phyloP scores from a whole-genome alignment of 2,113 vertebrate genomes.

The Sinocyclocheilus rhinocerous region DNA sequence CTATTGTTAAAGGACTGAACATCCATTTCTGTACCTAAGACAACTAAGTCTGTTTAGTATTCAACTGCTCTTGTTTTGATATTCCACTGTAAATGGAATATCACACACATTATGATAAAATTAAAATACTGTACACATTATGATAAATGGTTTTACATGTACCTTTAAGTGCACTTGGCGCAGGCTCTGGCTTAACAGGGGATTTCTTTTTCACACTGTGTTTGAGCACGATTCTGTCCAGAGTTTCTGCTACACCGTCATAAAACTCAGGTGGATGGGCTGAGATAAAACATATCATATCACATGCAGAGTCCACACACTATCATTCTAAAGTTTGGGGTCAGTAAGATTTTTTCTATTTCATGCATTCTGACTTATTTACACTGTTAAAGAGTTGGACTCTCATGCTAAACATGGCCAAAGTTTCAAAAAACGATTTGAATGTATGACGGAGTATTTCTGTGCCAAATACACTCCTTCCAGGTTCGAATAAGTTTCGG shows the following conservation, averaged over 20 bases:
- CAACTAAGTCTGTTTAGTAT: not conserved
- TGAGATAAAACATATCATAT: constrained; percentile 38
- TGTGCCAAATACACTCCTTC: too few relatives aligned
- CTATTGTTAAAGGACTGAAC: constrained; percentile 9
- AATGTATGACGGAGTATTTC: too few relatives aligned
- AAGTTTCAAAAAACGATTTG: too few relatives aligned
- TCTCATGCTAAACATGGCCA: too few relatives aligned
- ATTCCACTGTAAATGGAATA: not conserved
- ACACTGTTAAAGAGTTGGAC: too few relatives aligned
- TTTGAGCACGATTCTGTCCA: constrained; percentile 70
- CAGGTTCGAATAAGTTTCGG: too few relatives aligned
- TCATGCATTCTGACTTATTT: too few relatives aligned
- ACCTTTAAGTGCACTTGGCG: constrained; percentile 35
- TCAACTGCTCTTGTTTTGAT: not conserved
- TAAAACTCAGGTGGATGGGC: constrained; percentile 72
- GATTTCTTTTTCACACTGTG: constrained; percentile 58
- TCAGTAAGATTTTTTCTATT: not conserved
- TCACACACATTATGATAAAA: not conserved
- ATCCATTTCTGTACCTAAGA: not conserved
- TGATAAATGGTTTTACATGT: constrained; percentile 11
- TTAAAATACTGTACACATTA: too few relatives aligned
- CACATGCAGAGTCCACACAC: not conserved
- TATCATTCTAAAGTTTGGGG: not conserved
- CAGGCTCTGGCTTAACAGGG: not conserved
- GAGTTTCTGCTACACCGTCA: constrained; percentile 67